Conservation (phyloP, 1,140 invertebrate genomes). For the Temnothorax nylanderi region DNA sequence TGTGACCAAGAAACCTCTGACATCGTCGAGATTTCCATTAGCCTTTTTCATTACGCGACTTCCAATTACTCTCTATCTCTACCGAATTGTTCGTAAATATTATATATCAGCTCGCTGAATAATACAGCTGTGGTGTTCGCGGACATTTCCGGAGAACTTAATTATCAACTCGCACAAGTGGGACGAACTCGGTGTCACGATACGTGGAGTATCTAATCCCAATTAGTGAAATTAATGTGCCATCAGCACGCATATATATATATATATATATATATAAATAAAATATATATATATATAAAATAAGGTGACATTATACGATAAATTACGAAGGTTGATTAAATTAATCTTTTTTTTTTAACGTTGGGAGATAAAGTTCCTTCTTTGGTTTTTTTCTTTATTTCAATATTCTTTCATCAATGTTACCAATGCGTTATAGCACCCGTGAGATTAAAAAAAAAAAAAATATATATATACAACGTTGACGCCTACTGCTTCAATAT, state of each 20-base stretch:
- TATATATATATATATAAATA: too few relatives aligned
- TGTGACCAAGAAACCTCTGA: constrained; percentile 27
- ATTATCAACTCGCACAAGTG: constrained; percentile 5
- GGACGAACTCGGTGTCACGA: neutral
- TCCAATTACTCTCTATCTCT: constrained; percentile 8
- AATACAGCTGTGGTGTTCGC: neutral
- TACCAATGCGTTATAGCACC: neutral
- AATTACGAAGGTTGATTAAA: neutral
- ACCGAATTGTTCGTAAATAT: constrained; percentile 63
- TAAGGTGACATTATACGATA: neutral
- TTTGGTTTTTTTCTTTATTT: neutral
- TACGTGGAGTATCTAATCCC: neutral
- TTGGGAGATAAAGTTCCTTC: neutral
- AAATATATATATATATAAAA: too few relatives aligned
- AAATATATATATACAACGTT: neutral
- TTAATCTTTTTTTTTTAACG: neutral
- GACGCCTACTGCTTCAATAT: neutral
- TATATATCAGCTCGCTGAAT: constrained; percentile 2
- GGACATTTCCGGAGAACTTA: neutral
- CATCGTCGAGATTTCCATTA: constrained; percentile 60
- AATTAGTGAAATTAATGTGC: constrained; percentile 34
- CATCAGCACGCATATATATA: neutral
- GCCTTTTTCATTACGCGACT: constrained; percentile 52
- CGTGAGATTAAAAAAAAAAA: neutral
- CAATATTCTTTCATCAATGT: constrained; percentile 9